These are phyloP conservation scores for Pavo muticus DNA, from an alignment of 2,113 vertebrate genomes.

Conservation along the genomic window DNA sequence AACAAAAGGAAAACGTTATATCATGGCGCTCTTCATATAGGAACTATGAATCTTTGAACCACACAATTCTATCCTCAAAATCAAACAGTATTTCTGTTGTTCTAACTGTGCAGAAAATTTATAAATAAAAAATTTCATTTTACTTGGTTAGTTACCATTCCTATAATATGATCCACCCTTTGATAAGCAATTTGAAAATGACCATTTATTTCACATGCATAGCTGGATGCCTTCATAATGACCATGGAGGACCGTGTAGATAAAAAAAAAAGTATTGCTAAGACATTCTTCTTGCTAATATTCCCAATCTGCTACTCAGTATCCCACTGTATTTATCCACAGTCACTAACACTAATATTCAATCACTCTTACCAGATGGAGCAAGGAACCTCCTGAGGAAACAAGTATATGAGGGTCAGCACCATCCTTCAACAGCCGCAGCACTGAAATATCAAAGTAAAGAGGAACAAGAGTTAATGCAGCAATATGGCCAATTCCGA, in stretches of 20 bases:
- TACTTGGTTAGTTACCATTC: not conserved
- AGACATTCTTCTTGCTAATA: not conserved
- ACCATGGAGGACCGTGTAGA: accelerated
- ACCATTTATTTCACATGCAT: not conserved
- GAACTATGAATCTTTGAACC: not conserved
- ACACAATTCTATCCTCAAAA: not conserved
- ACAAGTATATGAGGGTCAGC: conserved; percentile 80
- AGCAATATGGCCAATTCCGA: not conserved
- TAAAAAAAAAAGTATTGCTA: not conserved
- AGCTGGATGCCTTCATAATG: not conserved
- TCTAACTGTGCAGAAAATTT: not conserved
- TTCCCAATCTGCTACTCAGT: not conserved
- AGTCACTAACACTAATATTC: not conserved
- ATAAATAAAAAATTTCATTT: not conserved
- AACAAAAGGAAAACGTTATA: not conserved
- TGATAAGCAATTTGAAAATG: not conserved
- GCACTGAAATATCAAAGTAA: conserved; percentile 81
- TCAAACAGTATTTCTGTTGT: not conserved
- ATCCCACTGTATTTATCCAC: not conserved
- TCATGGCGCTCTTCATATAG: accelerated
- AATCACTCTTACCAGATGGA: conserved; percentile 91
- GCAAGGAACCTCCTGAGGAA: conserved; percentile 90
- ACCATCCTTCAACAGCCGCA: conserved; percentile 91
- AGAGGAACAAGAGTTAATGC: conserved; percentile 45
- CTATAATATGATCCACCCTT: not conserved